Base-by-base conservation (phyloP, 1,140 invertebrate species). In the Neuroterus valhalla region DNA sequence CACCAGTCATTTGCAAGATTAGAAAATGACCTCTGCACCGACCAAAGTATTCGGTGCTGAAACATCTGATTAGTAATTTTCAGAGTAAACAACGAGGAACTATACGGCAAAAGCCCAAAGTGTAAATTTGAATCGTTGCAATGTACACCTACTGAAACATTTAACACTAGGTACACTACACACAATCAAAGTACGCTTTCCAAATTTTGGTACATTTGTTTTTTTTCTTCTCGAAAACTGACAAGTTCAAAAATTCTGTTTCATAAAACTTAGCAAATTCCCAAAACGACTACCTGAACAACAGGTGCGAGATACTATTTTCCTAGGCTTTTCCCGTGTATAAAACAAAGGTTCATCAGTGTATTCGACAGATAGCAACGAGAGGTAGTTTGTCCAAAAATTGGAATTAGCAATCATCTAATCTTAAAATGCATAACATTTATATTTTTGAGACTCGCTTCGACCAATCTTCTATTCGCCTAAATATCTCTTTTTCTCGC, bases 181-280 rank as follows among this genome's bases (percentile, higher is more conserved):
- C 55, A 62, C 55, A 62, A 62, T 62, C n/a, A 62, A 62, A 62
- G n/a, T 62, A 62, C 55, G 55, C 55, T 62, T 62, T 62, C 55
- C 55, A 62, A 62, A 38, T 62, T 62, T 62, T 62, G 55, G 55
- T 62, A 62, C 55, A 62, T 62, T 62, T 14, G n/a, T n/a, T 31
- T 62, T 14, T 62, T 15, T n/a, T 62, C n/a, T 62, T n/a, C n/a
- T 26, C 3, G 31, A 62, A 62, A 62, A 31, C 3, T 62, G 55
- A 26, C 23, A 55, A 21, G 23, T 62, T 23, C 4, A 26, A 62
- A n/a, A 5, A 15, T 62, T 38, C 31, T 38, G 10, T 38, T 38
- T 38, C 31, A 38, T 38, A 3, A 38, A 38, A 10, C 31, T 38
- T 8, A 38, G 31, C 31, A 8, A 38, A 38, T 38, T 38, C 10